These are phyloP conservation scores for Leptogaster cylindrica DNA, from an alignment of 2,888 invertebrate species.

Conservation along the genomic window DNA sequence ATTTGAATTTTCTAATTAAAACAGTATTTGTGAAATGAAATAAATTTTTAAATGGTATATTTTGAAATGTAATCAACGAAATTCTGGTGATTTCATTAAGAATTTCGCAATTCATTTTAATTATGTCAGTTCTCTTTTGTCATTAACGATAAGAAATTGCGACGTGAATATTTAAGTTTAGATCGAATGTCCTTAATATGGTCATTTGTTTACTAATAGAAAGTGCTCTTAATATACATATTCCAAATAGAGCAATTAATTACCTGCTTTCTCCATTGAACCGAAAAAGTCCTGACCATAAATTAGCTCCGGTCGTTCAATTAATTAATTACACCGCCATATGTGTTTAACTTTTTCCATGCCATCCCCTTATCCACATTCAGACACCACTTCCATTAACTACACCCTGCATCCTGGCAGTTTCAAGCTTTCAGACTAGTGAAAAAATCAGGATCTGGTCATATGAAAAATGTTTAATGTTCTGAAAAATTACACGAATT, in stretches of 20 bases:
- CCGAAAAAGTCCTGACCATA: slow-evolving; percentile 33
- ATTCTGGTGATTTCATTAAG: no score
- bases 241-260: slow-evolving; percentile 19
- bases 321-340: slow-evolving; percentile 38
- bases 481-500: slow-evolving; percentile 46
- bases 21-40: no score
- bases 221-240: slow-evolving; percentile 6
- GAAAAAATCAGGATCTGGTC: not conserved
- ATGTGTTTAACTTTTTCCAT: slow-evolving; percentile 31
- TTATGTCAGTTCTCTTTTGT: no score
- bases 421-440: not conserved
- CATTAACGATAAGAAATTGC: not conserved
- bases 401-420: not conserved
- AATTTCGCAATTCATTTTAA: no score
- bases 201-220: not conserved
- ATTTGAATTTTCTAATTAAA: no score
- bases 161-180: not conserved
- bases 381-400: slow-evolving; percentile 20
- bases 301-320: slow-evolving; percentile 36
- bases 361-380: not conserved
- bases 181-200: not conserved
- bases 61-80: not conserved
- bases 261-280: slow-evolving; percentile 29
- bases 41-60: not conserved
- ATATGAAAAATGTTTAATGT: slow-evolving; percentile 46